Conservation (phyloP, 2,797 vertebrate genomes). For the Diglossa cyanea region DNA sequence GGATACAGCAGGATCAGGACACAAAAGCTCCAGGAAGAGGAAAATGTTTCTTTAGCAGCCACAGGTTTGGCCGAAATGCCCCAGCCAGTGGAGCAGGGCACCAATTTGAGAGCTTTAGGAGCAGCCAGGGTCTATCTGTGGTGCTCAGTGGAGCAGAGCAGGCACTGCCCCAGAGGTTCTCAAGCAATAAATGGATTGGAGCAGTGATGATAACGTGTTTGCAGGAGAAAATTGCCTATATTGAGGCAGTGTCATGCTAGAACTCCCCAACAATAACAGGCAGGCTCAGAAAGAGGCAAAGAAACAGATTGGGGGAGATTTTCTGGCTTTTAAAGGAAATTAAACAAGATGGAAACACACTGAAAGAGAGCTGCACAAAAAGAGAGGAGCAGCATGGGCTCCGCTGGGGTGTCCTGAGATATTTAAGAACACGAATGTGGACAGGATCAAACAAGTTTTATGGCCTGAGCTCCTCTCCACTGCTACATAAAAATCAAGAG, state of each 20-base stretch:
- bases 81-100: background rate
- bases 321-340: conserved; percentile 35
- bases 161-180: conserved; percentile 28
- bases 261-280: conserved; percentile 41
- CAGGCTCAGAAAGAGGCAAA: conserved; percentile 1
- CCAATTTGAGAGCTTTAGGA: background rate
- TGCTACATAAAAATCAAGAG: conserved; percentile 36
- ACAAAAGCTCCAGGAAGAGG: background rate
- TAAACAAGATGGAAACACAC: conserved; percentile 1
- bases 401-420: background rate
- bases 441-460: conserved; percentile 33
- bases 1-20: background rate
- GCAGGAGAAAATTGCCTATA: conserved; percentile 51
- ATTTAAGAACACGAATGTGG: background rate
- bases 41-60: background rate
- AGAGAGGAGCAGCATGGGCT: background rate
- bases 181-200: conserved; percentile 51
- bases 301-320: conserved; percentile 27
- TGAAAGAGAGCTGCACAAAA: background rate
- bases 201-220: conserved; percentile 38
- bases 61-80: background rate
- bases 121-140: background rate
- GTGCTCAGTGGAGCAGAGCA: conserved; percentile 10
- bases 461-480: background rate
- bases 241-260: conserved; percentile 34